Evolutionary conservation across 2,888 invertebrate species (phyloP).

Genomic region (Drosophila pseudotalamancana): DNA sequence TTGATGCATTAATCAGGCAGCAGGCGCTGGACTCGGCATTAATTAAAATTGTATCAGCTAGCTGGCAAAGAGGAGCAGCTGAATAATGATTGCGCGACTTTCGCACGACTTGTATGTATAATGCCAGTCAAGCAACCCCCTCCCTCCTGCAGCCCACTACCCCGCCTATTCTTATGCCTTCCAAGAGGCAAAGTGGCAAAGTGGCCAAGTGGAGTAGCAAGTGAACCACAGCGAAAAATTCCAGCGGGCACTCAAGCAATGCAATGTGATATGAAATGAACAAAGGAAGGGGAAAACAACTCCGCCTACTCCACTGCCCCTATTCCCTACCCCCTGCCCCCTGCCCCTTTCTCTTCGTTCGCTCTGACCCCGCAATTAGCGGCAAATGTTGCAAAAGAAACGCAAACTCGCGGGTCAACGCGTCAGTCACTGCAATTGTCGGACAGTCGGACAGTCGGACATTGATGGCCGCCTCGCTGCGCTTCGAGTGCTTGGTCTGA

Average conservation of each 20-base stretch:
- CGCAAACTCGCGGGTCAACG: constrained; percentile 9
- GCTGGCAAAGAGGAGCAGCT: background rate
- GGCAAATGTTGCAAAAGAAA: constrained; percentile 65
- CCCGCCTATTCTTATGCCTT: background rate
- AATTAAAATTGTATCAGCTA: constrained; percentile 60
- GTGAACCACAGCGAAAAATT: constrained; percentile 63
- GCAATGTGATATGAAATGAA: constrained; percentile 40
- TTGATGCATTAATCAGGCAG: constrained; percentile 37
- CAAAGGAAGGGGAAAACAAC: background rate
- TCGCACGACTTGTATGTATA: constrained; percentile 55
- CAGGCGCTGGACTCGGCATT: constrained; percentile 29
- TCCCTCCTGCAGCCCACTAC: background rate
- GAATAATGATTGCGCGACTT: constrained; percentile 42
- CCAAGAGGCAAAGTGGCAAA: constrained; percentile 24
- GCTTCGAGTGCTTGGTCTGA: constrained; percentile 1
- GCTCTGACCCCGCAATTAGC: constrained; percentile 59
- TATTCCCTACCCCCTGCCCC: constrained; percentile 14
- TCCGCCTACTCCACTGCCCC: no score
- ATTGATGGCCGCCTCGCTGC: constrained; percentile 13
- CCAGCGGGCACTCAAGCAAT: constrained; percentile 49
- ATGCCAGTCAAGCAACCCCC: background rate
- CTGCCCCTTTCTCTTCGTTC: background rate
- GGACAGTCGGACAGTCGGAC: no score
- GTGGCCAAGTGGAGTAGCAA: constrained; percentile 50
- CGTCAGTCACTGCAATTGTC: background rate